Evolutionary conservation across 2,113 vertebrate species (phyloP), one percentile per base, ranked within the genome.

Genomic region (Heterotilapia buettikoferi): DNA sequence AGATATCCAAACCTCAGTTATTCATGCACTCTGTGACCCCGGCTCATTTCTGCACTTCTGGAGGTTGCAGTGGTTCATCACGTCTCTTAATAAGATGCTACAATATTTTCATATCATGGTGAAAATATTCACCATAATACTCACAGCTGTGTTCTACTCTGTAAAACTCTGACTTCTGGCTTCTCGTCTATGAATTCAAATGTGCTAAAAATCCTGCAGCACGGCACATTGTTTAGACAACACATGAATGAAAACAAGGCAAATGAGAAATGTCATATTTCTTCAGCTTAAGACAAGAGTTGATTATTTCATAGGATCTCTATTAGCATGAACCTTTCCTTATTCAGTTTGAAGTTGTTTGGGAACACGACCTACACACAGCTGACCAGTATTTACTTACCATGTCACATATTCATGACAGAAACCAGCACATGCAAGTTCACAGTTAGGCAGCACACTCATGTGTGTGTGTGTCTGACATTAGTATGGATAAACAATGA

Each of bases 211-310:
- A 3, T 18, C 3, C 16, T 50, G 3, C 18, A 8, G 50, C 50
- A 53, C 9, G 5, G 5, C 29, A 29, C 50, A 53, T 10, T 21
- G 19, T 53, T 53, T 53, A 19, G 50, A 53, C 19, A n/a, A n/a
- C n/a, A 53, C 19, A n/a, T 19, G 16, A 18, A 4, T 7, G 13
- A 19, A 52, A 52, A 52, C 47, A 52, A 19, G 50, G 7, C 19
- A 9, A 53, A 53, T 9, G 18, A n/a, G 18, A n/a, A 73, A 5
- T 73, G 38, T 71, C 66, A 40, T 14, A 14, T 16, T 71, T 71
- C 66, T 16, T 0, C 66, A 71, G n/a, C 66, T 1, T 21, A 0
- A 66, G 10, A 21, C 1, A 0, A 24, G 8, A 7, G 0, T 24
- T 71, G 0, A 24, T 43, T 16, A 18, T 38, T 36, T 43, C 2